Percentiles rank a stretch among this genome's conserved stretches.
Evolutionary conservation across 1,140 invertebrate species (phyloP).

Genomic region (Akabosia matsudoensis): DNA sequence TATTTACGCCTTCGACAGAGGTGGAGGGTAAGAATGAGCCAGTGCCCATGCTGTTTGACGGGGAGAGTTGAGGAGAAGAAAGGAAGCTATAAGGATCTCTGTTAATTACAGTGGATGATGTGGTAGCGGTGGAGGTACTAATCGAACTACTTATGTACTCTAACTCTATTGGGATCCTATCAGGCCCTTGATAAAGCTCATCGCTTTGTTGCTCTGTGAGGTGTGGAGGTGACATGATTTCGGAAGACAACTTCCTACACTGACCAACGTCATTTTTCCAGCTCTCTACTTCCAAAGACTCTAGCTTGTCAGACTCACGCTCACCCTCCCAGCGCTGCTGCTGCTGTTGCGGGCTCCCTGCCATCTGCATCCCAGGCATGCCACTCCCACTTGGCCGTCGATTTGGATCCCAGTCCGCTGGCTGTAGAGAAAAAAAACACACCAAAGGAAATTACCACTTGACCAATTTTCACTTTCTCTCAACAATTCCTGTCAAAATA

Average conservation of each 20-base stretch:
- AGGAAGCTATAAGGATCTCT: not conserved
- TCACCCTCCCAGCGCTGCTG: conserved; percentile 44
- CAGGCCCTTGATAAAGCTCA: conserved; percentile 38
- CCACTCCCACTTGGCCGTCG: not conserved
- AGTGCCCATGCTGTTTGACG: conserved; percentile 8
- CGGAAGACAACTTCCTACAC: conserved; percentile 33
- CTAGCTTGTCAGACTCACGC: conserved; percentile 45
- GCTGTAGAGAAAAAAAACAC: not conserved
- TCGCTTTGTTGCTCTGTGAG: conserved; percentile 39
- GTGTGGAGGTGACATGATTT: conserved; percentile 34
- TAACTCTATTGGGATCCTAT: conserved; percentile 41
- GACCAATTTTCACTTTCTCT: not conserved
- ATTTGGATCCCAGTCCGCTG: not conserved
- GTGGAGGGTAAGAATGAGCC: not conserved
- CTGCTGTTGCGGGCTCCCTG: conserved; percentile 38
- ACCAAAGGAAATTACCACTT: not conserved
- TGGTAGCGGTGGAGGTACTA: not conserved
- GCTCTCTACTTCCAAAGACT: conserved; percentile 33
- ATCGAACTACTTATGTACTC: conserved; percentile 26
- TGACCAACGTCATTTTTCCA: conserved; percentile 34
- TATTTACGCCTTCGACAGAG: conserved; percentile 3
- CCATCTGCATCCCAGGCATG: conserved; percentile 8
- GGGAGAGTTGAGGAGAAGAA: conserved; percentile 28
- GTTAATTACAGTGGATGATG: not conserved
- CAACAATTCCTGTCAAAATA: not conserved